phyloP scores from a whole-genome alignment of 2,888 invertebrate genomes.

The Eristalis tenax region DNA sequence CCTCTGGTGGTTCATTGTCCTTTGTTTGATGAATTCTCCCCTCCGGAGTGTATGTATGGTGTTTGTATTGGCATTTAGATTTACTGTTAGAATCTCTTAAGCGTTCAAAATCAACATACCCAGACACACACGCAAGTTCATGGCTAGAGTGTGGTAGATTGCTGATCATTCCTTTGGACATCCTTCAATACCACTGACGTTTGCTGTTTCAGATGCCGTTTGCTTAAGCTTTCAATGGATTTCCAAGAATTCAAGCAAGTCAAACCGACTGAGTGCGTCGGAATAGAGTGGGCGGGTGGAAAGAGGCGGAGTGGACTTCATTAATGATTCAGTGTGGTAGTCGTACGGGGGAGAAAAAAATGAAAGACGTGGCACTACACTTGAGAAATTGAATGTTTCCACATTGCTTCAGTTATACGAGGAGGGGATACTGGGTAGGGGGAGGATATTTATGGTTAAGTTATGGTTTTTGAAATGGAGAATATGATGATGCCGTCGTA shows the following conservation, averaged over 20 bases:
- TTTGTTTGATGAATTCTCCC: constrained; percentile 39
- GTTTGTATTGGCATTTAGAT: constrained; percentile 42
- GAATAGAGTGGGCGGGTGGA: too few species aligned
- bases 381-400: not conserved
- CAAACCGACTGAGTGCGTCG: not conserved
- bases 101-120: constrained; percentile 25
- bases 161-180: not conserved
- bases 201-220: constrained; percentile 16
- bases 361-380: not conserved
- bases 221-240: not conserved
- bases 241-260: not conserved
- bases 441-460: not conserved
- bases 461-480: not conserved
- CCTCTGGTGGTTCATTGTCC: constrained; percentile 37
- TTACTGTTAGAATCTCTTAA: not conserved
- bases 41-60: not conserved
- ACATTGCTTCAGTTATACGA: not conserved
- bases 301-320: not conserved
- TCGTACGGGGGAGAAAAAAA: not conserved
- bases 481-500: not conserved
- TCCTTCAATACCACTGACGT: not conserved
- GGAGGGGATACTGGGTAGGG: not conserved
- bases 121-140: not conserved
- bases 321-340: not conserved
- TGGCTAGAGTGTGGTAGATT: not conserved